A percentile compares a stretch with the other conserved stretches of the same genome.
Conservation (phyloP, 2,113 vertebrate genomes). For the Zapornia atra region DNA sequence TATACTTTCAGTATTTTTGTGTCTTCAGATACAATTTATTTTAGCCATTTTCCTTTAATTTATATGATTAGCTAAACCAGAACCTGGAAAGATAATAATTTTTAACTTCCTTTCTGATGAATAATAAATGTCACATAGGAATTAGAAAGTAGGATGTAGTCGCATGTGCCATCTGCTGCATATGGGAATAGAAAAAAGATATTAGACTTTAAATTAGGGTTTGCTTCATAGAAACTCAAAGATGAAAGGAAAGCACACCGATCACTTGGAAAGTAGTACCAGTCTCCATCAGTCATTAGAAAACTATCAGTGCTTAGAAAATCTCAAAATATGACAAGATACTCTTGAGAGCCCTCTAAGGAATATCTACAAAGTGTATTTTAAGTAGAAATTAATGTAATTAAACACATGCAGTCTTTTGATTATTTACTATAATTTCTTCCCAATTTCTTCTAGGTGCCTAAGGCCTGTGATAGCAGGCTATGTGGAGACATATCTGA, state of each 20-base stretch:
- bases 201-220: constrained; percentile 74
- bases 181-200: constrained; percentile 66
- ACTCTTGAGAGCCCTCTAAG: background rate
- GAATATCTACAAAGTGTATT: constrained; percentile 7
- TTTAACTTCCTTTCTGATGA: constrained; percentile 79
- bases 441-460: background rate
- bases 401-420: background rate
- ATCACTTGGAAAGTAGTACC: constrained; percentile 49
- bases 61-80: constrained; percentile 61
- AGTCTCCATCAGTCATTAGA: constrained; percentile 13
- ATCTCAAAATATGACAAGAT: background rate
- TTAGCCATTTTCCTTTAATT: constrained; percentile 59
- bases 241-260: constrained; percentile 60
- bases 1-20: constrained; percentile 36
- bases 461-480: background rate
- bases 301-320: constrained; percentile 44
- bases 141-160: constrained; percentile 76
- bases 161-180: constrained; percentile 72
- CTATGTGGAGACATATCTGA: background rate
- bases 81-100: constrained; percentile 74
- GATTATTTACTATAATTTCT: constrained; percentile 27
- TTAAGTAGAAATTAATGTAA: constrained; percentile 8
- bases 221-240: constrained; percentile 63
- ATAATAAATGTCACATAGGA: constrained; percentile 82
- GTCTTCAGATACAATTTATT: constrained; percentile 45